A percentile compares a stretch with the other conserved stretches of the same genome.
Conservation (phyloP, 2,797 vertebrate genomes). For the Smutsia gigantea region DNA sequence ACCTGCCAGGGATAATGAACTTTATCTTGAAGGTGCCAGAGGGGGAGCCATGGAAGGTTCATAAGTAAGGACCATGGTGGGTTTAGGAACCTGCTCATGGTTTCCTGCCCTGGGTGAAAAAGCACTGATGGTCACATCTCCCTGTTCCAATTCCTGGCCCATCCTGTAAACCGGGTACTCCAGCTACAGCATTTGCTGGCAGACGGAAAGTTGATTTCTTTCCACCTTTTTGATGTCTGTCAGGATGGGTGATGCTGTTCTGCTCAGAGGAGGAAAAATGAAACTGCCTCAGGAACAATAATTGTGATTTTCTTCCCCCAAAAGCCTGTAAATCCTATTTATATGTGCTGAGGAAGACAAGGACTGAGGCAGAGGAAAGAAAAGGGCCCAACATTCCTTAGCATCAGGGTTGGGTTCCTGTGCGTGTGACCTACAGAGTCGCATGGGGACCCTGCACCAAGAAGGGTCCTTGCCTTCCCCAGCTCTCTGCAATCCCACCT, state of each 20-base stretch:
- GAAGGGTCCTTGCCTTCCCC: background rate
- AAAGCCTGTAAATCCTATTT: background rate
- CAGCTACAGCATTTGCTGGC: background rate
- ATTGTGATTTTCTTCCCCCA: background rate
- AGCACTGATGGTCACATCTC: background rate
- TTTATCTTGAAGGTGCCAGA: background rate
- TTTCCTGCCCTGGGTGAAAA: background rate
- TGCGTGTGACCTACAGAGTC: background rate
- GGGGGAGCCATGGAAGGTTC: background rate
- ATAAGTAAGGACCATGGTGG: background rate
- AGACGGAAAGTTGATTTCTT: slow-evolving; percentile 64
- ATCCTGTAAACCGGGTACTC: slow-evolving; percentile 4
- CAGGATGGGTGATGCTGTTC: slow-evolving; percentile 13
- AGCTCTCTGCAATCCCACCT: background rate
- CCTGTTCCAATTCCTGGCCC: slow-evolving; percentile 34
- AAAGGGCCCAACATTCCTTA: background rate
- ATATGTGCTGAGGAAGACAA: background rate
- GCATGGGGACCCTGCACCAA: background rate
- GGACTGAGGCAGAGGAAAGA: background rate
- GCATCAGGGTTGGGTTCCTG: background rate
- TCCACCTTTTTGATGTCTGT: slow-evolving; percentile 56
- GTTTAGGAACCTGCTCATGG: background rate
- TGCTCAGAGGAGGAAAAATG: slow-evolving; percentile 44
- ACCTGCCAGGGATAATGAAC: background rate
- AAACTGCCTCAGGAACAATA: slow-evolving; percentile 64